Evolutionary conservation across 2,113 vertebrate species (phyloP).

Genomic region (Mungos mungo): DNA sequence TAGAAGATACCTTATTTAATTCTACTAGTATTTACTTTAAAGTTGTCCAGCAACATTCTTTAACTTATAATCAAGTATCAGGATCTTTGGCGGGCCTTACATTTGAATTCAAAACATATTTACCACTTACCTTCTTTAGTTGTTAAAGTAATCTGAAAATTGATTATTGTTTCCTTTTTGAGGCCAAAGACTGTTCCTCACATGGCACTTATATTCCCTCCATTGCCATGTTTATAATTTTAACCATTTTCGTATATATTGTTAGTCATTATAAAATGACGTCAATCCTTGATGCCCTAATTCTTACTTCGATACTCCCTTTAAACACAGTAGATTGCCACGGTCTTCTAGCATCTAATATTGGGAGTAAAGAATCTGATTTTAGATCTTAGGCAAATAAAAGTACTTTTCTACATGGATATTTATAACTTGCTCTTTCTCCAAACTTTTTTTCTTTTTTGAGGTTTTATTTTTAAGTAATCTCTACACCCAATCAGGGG

Average conservation of each 20-base stretch:
- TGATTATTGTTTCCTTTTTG: neutral
- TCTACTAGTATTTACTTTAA: neutral
- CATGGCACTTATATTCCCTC: neutral
- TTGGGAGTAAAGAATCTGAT: neutral
- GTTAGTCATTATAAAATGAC: neutral
- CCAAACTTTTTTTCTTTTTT: neutral
- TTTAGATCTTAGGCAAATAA: neutral
- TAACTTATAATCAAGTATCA: neutral
- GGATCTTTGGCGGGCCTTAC: neutral
- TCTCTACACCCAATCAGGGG: too few relatives aligned
- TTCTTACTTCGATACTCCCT: neutral
- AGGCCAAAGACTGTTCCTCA: neutral
- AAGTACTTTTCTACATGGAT: neutral
- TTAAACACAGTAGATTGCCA: neutral
- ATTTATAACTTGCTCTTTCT: neutral
- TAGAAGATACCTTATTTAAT: neutral
- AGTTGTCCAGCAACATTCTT: neutral
- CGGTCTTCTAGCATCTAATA: neutral
- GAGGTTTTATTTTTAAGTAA: too few relatives aligned
- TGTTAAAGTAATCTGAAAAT: neutral
- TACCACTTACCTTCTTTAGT: neutral
- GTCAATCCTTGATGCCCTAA: neutral
- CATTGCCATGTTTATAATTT: neutral
- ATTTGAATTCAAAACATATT: constrained; percentile 1
- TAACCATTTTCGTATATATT: neutral